These are phyloP conservation scores for Rhabdornis inornatus DNA, from an alignment of 2,113 vertebrate species.

Conservation along the genomic window DNA sequence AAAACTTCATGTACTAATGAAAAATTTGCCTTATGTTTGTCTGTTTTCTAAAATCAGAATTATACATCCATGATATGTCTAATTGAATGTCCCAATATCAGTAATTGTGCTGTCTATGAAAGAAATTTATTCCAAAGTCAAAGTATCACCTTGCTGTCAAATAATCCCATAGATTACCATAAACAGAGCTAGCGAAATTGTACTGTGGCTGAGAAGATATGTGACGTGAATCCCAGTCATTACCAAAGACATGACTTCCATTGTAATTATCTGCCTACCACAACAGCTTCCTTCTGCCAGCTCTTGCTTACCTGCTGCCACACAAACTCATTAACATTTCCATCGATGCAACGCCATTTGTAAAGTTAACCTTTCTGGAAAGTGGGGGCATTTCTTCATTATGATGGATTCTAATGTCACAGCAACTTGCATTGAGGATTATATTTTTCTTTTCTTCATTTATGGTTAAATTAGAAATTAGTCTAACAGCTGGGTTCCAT, in stretches of 20 bases:
- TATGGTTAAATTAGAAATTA: conserved; percentile 72
- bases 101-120: conserved; percentile 66
- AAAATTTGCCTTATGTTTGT: conserved; percentile 14
- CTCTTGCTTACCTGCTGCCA: conserved; percentile 53
- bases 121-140: conserved; percentile 72
- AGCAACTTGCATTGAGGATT: conserved; percentile 58
- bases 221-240: conserved; percentile 70
- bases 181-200: conserved; percentile 66
- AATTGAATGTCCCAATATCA: conserved; percentile 60
- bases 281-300: conserved; percentile 42
- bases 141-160: conserved; percentile 75
- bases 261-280: conserved; percentile 67
- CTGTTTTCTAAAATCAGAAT: conserved; percentile 42
- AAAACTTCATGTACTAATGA: not conserved
- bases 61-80: not conserved
- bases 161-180: conserved; percentile 73
- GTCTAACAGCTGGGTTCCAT: conserved; percentile 67
- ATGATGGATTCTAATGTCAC: conserved; percentile 65
- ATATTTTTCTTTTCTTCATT: conserved; percentile 71
- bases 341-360: conserved; percentile 36
- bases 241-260: conserved; percentile 68
- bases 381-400: conserved; percentile 63
- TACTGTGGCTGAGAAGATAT: conserved; percentile 65
- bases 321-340: conserved; percentile 70
- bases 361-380: conserved; percentile 65